phyloP scores from a whole-genome alignment of 37 sponge, comb jelly and placozoan genomes.

The Petrosia ficiformis region DNA sequence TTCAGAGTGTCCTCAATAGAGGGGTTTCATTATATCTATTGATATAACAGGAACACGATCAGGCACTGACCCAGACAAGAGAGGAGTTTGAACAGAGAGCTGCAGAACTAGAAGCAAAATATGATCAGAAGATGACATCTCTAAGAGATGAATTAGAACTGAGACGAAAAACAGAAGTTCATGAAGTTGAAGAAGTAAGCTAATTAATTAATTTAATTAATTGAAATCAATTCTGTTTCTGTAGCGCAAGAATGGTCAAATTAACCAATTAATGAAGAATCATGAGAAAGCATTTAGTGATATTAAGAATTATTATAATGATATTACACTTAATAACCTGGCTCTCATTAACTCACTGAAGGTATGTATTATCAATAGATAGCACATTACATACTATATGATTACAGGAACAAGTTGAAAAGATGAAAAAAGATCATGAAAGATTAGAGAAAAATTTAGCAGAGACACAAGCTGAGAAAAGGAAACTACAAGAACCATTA shows the following conservation, averaged over 20 bases:
- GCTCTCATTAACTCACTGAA: slow-evolving; percentile 98
- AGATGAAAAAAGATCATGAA: slow-evolving; percentile 97
- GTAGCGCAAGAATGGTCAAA: slow-evolving; percentile 98
- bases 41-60: slow-evolving; percentile 70
- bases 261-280: slow-evolving; percentile 93
- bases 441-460: slow-evolving; percentile 88
- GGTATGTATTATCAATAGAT: no score
- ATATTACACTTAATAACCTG: slow-evolving; percentile 98
- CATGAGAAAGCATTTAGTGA: slow-evolving; percentile 99
- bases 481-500: slow-evolving; percentile 85
- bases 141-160: slow-evolving; percentile 96
- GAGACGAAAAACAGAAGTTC: slow-evolving; percentile 92
- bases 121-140: slow-evolving; percentile 83
- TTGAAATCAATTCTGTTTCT: neutral
- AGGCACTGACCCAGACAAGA: slow-evolving; percentile 69
- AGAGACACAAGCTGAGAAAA: slow-evolving; percentile 94
- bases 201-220: neutral
- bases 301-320: slow-evolving; percentile 99
- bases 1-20: no score
- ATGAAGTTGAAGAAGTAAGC: slow-evolving; percentile 96
- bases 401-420: slow-evolving; percentile 92
- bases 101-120: slow-evolving; percentile 82
- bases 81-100: slow-evolving; percentile 80
- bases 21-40: neutral
- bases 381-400: neutral